phyloP scores from a whole-genome alignment of 2,113 vertebrate species.

The Lepidiolamprologus cunningtoni region DNA sequence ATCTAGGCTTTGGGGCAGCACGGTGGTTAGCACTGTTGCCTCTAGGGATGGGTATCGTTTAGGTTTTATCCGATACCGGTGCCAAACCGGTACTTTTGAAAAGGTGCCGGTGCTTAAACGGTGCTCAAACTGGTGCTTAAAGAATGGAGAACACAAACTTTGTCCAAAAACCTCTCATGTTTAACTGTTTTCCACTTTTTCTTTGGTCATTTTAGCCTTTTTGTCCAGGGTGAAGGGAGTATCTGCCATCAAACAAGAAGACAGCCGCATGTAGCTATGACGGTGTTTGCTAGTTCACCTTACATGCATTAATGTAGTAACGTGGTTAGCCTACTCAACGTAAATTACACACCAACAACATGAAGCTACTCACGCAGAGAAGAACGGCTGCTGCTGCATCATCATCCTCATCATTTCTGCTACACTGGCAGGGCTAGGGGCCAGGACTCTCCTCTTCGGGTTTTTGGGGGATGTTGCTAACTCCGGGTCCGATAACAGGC shows the following conservation, averaged over 20 bases:
- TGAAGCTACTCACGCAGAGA: too few relatives aligned
- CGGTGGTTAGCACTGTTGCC: neutral
- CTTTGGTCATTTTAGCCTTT: neutral
- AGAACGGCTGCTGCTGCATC: too few relatives aligned
- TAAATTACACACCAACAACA: too few relatives aligned
- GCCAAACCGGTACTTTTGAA: neutral
- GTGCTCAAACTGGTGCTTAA: neutral
- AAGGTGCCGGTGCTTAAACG: accelerated
- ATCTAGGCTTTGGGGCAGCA: neutral
- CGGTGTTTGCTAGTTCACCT: accelerated
- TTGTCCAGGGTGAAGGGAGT: accelerated
- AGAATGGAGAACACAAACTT: accelerated
- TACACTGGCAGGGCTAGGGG: too few relatives aligned
- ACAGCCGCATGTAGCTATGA: accelerated
- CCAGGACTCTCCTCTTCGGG: too few relatives aligned
- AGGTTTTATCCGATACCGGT: accelerated
- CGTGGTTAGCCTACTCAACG: neutral
- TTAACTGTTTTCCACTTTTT: accelerated
- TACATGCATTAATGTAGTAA: neutral
- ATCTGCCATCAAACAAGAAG: neutral
- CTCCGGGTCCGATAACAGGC: too few relatives aligned
- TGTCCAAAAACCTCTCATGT: neutral
- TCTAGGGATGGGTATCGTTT: neutral
- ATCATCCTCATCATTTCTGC: too few relatives aligned
- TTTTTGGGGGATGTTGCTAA: too few relatives aligned